These are phyloP conservation scores for Psix sp. DNA, from an alignment of 1,140 invertebrate species.

Conservation along the genomic window DNA sequence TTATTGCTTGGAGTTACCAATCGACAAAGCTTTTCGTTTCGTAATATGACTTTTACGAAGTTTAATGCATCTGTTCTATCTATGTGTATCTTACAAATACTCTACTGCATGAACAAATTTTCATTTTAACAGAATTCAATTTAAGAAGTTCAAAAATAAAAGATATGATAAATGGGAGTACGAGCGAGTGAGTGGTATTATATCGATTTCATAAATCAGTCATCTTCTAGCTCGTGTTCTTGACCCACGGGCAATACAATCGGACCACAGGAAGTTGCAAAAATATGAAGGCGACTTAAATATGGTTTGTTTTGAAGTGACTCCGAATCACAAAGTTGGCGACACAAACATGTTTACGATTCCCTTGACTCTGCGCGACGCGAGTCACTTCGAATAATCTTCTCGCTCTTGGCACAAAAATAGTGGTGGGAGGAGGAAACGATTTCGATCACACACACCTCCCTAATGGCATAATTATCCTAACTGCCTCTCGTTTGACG, in stretches of 20 bases:
- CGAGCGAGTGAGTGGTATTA: background rate
- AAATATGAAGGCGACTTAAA: constrained; percentile 25
- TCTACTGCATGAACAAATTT: no score
- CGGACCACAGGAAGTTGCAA: constrained; percentile 1
- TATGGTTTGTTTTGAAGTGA: constrained; percentile 33
- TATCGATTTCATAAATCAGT: constrained; percentile 1
- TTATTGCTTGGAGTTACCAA: no score
- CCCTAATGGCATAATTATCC: constrained; percentile 37
- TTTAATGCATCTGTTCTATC: no score
- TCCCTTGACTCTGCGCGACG: constrained; percentile 17
- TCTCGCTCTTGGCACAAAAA: constrained; percentile 7
- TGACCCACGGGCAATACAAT: background rate
- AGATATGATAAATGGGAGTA: background rate
- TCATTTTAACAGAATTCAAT: constrained; percentile 1
- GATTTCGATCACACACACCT: constrained; percentile 28
- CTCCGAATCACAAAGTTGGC: constrained; percentile 13
- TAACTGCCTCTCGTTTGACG: constrained; percentile 20
- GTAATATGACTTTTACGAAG: no score
- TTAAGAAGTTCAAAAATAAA: constrained; percentile 1
- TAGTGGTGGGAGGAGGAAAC: constrained; percentile 15
- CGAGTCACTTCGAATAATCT: no score
- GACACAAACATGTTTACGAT: constrained; percentile 47
- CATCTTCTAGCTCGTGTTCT: background rate
- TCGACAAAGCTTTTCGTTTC: no score
- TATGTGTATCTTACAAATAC: no score